Percentiles rank a stretch among this genome's conserved stretches.
phyloP scores from a whole-genome alignment of 2,888 invertebrate species.

The Heliconius ismenius region DNA sequence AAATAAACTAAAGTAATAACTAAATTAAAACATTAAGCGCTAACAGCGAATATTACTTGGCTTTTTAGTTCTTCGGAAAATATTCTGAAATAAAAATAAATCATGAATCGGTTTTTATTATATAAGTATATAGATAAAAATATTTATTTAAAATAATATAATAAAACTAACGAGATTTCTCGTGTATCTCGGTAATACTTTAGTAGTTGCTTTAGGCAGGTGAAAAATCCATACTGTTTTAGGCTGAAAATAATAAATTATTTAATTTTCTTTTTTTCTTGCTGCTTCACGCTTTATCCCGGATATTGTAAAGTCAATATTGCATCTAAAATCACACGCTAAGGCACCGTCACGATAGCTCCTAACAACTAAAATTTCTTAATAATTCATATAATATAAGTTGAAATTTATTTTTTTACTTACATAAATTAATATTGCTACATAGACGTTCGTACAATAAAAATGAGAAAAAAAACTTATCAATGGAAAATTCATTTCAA shows the following conservation, averaged over 20 bases:
- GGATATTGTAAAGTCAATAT: neutral
- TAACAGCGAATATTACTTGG: constrained; percentile 7
- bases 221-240: constrained; percentile 70
- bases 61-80: constrained; percentile 19
- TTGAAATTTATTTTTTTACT: too few species aligned
- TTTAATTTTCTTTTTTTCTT: neutral
- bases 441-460: neutral
- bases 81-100: constrained; percentile 26
- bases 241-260: constrained; percentile 51
- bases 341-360: too few species aligned
- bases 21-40: neutral
- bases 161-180: constrained; percentile 48
- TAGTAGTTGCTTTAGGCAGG: constrained; percentile 51
- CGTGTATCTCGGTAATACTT: constrained; percentile 24
- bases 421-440: neutral
- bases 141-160: neutral
- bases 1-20: neutral
- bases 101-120: neutral
- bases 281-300: neutral
- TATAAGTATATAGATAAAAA: too few species aligned
- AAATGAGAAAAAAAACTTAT: neutral
- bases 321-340: neutral
- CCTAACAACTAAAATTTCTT: too few species aligned
- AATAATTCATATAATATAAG: too few species aligned
- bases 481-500: neutral